A percentile compares a stretch with the other conserved stretches of the same genome.
Evolutionary conservation across 2,888 invertebrate species (phyloP).

Genomic region (Troides aeacus): DNA sequence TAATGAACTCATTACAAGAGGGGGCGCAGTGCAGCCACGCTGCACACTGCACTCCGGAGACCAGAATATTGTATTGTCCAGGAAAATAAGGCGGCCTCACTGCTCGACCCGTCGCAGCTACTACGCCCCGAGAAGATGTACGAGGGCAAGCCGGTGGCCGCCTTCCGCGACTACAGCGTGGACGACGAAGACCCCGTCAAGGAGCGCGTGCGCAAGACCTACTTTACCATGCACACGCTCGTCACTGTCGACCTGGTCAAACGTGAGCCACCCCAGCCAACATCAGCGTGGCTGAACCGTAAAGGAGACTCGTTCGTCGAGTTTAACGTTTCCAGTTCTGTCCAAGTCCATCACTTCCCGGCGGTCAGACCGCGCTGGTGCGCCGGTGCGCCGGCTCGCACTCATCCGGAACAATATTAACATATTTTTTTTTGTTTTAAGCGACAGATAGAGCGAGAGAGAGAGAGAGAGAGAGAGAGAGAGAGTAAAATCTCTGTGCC

Average conservation of each 20-base stretch:
- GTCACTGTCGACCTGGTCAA: slow-evolving; percentile 94
- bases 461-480: too few species aligned
- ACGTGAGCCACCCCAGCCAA: slow-evolving; percentile 42
- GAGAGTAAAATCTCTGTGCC: too few species aligned
- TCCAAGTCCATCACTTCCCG: too few species aligned
- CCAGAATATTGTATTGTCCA: not conserved
- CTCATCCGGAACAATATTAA: too few species aligned
- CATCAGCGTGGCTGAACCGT: too few species aligned
- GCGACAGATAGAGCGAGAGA: too few species aligned
- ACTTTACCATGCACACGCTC: slow-evolving; percentile 92
- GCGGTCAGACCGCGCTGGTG: too few species aligned
- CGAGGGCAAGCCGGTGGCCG: slow-evolving; percentile 85
- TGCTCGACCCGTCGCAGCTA: slow-evolving; percentile 81
- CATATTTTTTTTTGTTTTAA: too few species aligned
- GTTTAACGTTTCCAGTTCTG: too few species aligned
- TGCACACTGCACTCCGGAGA: not conserved
- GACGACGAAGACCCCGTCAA: slow-evolving; percentile 87
- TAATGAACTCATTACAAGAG: too few species aligned
- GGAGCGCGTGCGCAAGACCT: slow-evolving; percentile 90
- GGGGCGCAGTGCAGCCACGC: not conserved
- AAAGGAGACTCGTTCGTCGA: too few species aligned
- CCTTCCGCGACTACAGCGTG: slow-evolving; percentile 89
- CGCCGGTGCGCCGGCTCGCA: too few species aligned
- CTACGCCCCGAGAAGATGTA: slow-evolving; percentile 88
- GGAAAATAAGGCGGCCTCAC: slow-evolving; percentile 39